Base-by-base conservation (phyloP, 2,113 vertebrate genomes). In the Vicugna pacos region DNA sequence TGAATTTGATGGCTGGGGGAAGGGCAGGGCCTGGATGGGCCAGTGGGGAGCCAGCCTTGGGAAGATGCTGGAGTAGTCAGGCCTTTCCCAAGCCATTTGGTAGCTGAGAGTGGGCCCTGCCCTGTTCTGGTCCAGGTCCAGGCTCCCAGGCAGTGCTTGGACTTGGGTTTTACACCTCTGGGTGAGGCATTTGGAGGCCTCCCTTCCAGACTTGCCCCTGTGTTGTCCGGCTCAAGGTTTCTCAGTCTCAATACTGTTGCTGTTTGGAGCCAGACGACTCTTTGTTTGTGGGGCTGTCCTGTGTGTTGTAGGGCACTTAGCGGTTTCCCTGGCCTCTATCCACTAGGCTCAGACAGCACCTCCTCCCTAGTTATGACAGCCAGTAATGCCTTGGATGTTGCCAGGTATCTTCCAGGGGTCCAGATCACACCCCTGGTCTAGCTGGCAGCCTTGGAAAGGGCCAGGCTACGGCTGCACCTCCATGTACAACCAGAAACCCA, bases 1-100 rank as follows among this genome's bases (percentile, higher is more conserved):
- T 30, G 48, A 22, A 17, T 9, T 17, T 54, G 50, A 50, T n/a
- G 30, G 13, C 69, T 13, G 38, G 22, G 28, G 62, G 32, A 48
- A 8, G 60, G 30, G 5, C 14, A 16, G 14, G 32, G 48, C 48
- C 35, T 26, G 50, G 75, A 20, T 48, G 3, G 58, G 62, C 20
- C 56, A 1, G 0, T 0, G 0, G 10, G 42, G 42, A 50, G 16
- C 48, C 26, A 17, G 64, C 28, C 12, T 17, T 5, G 0, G 56
- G 46, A 17, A 52, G 75, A 24, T 2, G 19, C 9, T 16, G 70
- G 46, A 0, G 1, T 20, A 32, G 35, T 20, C 26, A 9, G 64
- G 42, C 38, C 24, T 84, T 65, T 35, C 42, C 30, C 1, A 17
- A 42, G 50, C 30, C 48, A 0, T 35, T 22, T 32, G 54, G 48